Base-by-base conservation (phyloP, 1,140 invertebrate genomes). In the Cecropterus lyciades region DNA sequence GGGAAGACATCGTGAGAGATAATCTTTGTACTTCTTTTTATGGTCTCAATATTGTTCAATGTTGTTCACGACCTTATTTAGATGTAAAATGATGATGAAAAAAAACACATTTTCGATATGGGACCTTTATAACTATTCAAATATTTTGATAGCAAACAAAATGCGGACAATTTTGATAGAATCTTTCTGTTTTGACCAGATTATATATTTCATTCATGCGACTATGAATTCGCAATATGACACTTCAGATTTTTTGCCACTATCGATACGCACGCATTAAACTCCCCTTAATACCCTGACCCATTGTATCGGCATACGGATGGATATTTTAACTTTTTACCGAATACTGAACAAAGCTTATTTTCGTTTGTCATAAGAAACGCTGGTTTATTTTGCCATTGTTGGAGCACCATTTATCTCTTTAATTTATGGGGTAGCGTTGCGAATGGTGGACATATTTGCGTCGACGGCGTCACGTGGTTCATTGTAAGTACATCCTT, bases 321-420 rank as follows among this genome's bases (percentile, higher is more conserved):
- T 80, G 75, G 69, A 76, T 80, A 75, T 80, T 80, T 75, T 66
- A 73, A 63, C 65, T 77, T 76, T 76, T 77, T 82, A 78, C 69
- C 42, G 49, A 51, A 55, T 51, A 63, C 65, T 67, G 69, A 82
- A 84, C 79, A 80, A 84, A 77, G 80, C 73, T 75, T 84, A 79
- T 80, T 81, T 84, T 87, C 67, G 77, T 73, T 78, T 77, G 76
- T 87, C 82, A 87, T 80, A 87, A 89, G 86, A 83, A 85, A 80
- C 72, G 65, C 74, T 74, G 82, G 82, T 84, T 85, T 88, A 89
- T 89, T 89, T 83, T 80, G 70, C 87, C 81, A 89, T 91, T 91
- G 87, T 91, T 84, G 76, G 75, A 66, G 69, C 48, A 78, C 87
- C 87, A 91, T 91, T 89, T 91, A 91, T 91, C 87, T 88, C 79